These are phyloP conservation scores for Patella pellucida DNA, from an alignment of 2,888 invertebrate species.

Conservation along the genomic window DNA sequence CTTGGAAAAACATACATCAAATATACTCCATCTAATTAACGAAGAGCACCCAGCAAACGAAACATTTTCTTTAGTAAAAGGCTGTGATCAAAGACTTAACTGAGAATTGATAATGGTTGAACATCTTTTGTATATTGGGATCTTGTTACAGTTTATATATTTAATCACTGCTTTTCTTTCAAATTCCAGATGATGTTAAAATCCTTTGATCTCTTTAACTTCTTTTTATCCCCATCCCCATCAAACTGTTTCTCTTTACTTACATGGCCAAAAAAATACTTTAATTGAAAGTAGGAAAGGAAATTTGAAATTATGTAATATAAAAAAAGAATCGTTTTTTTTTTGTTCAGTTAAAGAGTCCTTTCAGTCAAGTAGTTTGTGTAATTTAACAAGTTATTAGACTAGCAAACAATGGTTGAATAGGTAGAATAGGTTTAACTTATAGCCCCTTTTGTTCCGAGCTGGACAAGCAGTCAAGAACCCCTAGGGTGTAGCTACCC, in stretches of 20 bases:
- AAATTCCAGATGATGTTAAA: too few species aligned
- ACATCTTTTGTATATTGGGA: too few species aligned
- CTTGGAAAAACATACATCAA: too few species aligned
- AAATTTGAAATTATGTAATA: slow-evolving; percentile 6
- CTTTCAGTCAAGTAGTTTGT: not conserved
- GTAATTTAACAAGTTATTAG: not conserved
- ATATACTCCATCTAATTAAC: too few species aligned
- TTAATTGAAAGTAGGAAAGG: not conserved
- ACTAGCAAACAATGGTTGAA: not conserved
- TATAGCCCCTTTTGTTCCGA: not conserved
- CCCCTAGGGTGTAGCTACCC: not conserved
- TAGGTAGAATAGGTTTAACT: slow-evolving; percentile 3
- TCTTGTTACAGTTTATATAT: too few species aligned
- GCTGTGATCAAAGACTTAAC: too few species aligned
- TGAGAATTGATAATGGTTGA: too few species aligned
- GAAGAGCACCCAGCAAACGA: too few species aligned
- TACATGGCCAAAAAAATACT: not conserved
- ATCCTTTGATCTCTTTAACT: not conserved
- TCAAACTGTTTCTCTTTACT: not conserved
- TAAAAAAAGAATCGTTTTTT: not conserved
- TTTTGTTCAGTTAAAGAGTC: not conserved
- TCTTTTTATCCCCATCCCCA: not conserved
- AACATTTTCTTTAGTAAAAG: too few species aligned
- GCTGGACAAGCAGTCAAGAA: not conserved
- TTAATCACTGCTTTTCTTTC: too few species aligned